Evolutionary conservation across 1,140 invertebrate species (phyloP).

Genomic region (Babylonia areolata): DNA sequence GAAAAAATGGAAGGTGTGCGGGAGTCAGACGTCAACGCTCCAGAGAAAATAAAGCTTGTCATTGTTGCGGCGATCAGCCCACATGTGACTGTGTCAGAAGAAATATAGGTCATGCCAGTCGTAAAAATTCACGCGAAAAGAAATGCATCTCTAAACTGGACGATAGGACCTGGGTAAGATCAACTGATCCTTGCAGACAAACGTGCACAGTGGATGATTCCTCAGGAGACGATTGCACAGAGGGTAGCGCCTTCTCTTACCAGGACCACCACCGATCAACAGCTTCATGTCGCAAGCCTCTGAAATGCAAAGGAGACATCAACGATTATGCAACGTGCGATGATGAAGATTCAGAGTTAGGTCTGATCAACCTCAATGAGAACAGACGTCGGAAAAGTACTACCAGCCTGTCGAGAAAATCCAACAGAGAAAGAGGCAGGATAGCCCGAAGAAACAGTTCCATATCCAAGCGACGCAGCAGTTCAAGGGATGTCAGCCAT

Average conservation of each 20-base stretch:
- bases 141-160: neutral
- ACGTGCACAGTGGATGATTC: neutral
- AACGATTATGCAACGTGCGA: neutral
- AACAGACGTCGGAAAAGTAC: constrained; percentile 16
- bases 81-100: neutral
- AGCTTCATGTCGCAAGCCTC: neutral
- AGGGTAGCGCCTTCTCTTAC: neutral
- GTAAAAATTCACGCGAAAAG: neutral
- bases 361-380: constrained; percentile 8
- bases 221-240: neutral
- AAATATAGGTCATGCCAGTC: neutral
- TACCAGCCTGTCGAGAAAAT: neutral
- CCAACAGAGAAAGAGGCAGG: too few relatives aligned
- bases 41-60: neutral
- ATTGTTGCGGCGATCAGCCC: neutral
- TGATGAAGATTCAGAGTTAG: neutral
- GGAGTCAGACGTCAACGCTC: neutral
- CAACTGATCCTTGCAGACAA: neutral
- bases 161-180: neutral
- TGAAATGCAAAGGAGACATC: neutral
- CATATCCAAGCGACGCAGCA: too few relatives aligned
- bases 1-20: neutral
- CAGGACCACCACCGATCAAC: neutral
- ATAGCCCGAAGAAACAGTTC: neutral
- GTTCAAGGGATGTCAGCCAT: too few relatives aligned